Evolutionary conservation across 2,113 vertebrate species (phyloP).

Genomic region (Cynoglossus semilaevis): DNA sequence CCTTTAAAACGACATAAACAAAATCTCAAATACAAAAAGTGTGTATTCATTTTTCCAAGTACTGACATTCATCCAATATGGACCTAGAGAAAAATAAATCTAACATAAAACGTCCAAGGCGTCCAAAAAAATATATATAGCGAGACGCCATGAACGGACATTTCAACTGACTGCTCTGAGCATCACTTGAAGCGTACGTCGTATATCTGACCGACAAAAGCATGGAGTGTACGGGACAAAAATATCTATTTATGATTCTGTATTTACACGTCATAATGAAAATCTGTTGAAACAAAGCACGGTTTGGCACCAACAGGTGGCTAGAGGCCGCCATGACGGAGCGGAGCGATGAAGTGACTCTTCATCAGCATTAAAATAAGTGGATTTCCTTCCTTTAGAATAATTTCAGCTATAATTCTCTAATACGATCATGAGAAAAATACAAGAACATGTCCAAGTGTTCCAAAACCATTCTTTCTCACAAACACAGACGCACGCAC

Average conservation of each 20-base stretch:
- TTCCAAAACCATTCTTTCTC: slow-evolving; percentile 3
- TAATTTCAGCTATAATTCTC: slow-evolving; percentile 53
- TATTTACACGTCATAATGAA: slow-evolving; percentile 73
- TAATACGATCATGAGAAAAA: slow-evolving; percentile 64
- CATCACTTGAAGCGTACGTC: slow-evolving; percentile 44
- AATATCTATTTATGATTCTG: slow-evolving; percentile 68
- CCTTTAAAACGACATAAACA: slow-evolving; percentile 13
- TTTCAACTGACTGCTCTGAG: slow-evolving; percentile 38
- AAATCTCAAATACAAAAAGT: slow-evolving; percentile 50
- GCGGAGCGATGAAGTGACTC: slow-evolving; percentile 41
- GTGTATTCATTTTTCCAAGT: slow-evolving; percentile 56
- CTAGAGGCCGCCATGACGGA: slow-evolving; percentile 34
- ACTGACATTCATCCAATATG: slow-evolving; percentile 76
- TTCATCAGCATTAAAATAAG: slow-evolving; percentile 60
- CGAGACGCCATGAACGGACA: slow-evolving; percentile 63
- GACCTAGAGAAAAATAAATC: slow-evolving; percentile 67
- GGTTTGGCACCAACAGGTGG: slow-evolving; percentile 40
- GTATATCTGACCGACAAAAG: slow-evolving; percentile 40
- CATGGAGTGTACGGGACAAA: slow-evolving; percentile 60
- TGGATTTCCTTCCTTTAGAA: slow-evolving; percentile 50
- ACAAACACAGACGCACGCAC: slow-evolving; percentile 6
- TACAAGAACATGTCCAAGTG: slow-evolving; percentile 50
- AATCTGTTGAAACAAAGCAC: slow-evolving; percentile 56
- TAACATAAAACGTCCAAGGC: slow-evolving; percentile 55
- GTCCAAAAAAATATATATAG: slow-evolving; percentile 46